Evolutionary conservation across 2,888 invertebrate genomes (phyloP).

Genomic region (Emmelina monodactyla): DNA sequence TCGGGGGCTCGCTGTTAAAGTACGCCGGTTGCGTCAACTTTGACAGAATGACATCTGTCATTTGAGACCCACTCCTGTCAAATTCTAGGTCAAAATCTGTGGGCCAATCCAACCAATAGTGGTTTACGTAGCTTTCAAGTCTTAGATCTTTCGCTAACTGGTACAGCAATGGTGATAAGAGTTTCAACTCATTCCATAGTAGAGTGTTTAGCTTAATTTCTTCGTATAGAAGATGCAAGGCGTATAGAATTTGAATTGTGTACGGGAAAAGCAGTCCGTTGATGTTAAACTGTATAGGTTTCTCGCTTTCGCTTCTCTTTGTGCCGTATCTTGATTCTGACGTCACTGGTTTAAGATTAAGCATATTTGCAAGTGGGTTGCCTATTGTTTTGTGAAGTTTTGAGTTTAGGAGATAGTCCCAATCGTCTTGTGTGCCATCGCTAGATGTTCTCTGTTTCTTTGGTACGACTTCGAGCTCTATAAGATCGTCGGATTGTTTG

Average conservation of each 20-base stretch:
- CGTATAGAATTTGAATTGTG: conserved; percentile 77
- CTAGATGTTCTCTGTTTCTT: conserved; percentile 85
- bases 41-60: conserved; percentile 64
- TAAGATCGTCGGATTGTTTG: conserved; percentile 38
- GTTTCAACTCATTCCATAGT: conserved; percentile 70
- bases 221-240: conserved; percentile 89
- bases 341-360: conserved; percentile 33
- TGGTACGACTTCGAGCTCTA: conserved; percentile 60
- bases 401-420: conserved; percentile 74
- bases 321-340: conserved; percentile 17
- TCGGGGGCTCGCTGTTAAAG: conserved; percentile 71
- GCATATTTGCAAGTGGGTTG: conserved; percentile 39
- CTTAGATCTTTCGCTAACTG: conserved; percentile 80
- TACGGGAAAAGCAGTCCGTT: conserved; percentile 76
- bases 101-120: conserved; percentile 90
- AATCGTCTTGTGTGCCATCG: conserved; percentile 81
- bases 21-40: conserved; percentile 69
- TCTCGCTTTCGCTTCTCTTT: conserved; percentile 17
- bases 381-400: conserved; percentile 62
- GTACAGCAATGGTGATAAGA: conserved; percentile 74
- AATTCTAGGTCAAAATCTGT: conserved; percentile 53
- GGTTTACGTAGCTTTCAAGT: conserved; percentile 73
- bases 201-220: conserved; percentile 85
- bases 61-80: conserved; percentile 48
- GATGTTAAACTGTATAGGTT: conserved; percentile 61